Evolutionary conservation across 2,113 vertebrate genomes (phyloP).

Genomic region (Antechinus stuartii): DNA sequence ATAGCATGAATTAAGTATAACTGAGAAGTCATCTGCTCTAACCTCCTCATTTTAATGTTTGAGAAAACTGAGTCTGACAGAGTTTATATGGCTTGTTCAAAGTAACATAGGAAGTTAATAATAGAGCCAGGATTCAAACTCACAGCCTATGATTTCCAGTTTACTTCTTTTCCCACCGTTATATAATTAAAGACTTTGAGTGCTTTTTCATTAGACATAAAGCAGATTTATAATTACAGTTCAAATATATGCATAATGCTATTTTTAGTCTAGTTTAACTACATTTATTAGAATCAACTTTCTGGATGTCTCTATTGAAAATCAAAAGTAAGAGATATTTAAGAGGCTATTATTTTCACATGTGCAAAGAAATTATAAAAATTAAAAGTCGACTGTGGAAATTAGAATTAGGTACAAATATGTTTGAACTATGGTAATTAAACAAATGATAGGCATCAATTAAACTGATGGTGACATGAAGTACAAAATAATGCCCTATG

Average conservation of each 20-base stretch:
- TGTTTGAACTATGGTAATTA: conserved; percentile 68
- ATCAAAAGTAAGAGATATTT: background rate
- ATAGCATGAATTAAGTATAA: background rate
- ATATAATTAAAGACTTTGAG: background rate
- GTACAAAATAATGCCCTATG: conserved; percentile 24
- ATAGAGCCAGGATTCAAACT: background rate
- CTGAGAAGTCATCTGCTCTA: background rate
- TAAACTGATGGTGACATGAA: conserved; percentile 62
- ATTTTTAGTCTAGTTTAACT: background rate
- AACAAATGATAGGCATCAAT: conserved; percentile 57
- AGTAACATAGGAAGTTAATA: background rate
- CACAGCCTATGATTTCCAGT: background rate
- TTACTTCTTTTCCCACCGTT: background rate
- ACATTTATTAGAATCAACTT: conserved; percentile 23
- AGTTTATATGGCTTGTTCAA: background rate
- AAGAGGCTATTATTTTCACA: conserved; percentile 39
- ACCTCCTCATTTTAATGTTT: background rate
- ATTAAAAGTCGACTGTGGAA: conserved; percentile 4
- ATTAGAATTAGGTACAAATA: conserved; percentile 9
- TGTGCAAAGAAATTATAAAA: conserved; percentile 31
- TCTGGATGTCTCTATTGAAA: background rate
- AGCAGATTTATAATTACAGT: background rate
- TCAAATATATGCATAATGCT: background rate
- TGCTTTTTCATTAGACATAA: background rate
- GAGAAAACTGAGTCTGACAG: background rate